Conservation (phyloP, 2,888 invertebrate species). For the Lasius fuliginosus region DNA sequence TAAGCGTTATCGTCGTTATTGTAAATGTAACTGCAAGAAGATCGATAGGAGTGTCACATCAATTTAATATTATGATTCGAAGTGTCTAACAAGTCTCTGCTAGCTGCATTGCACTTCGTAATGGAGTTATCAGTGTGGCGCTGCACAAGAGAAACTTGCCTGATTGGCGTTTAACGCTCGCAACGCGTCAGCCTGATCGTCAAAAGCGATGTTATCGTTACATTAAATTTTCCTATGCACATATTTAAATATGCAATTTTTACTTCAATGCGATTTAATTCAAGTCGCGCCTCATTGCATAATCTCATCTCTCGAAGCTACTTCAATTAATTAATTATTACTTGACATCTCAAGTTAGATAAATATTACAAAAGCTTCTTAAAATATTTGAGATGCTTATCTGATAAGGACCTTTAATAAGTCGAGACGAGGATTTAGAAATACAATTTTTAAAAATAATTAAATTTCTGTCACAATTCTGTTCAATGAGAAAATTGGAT, state of each 20-base stretch:
- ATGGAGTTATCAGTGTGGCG: constrained; percentile 53
- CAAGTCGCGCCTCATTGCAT: background rate
- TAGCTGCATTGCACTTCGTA: constrained; percentile 41
- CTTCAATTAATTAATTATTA: background rate
- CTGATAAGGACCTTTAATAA: background rate
- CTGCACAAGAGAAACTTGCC: constrained; percentile 54
- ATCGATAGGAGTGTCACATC: constrained; percentile 52
- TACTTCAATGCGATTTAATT: background rate
- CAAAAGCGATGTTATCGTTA: constrained; percentile 32
- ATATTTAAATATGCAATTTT: constrained; percentile 1
- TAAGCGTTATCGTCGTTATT: constrained; percentile 16
- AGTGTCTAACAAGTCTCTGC: constrained; percentile 55
- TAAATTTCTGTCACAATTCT: background rate
- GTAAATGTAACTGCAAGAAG: constrained; percentile 27
- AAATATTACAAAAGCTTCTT: background rate
- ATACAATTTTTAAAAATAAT: background rate
- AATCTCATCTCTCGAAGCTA: background rate
- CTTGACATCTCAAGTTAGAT: background rate
- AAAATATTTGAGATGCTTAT: background rate
- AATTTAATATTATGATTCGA: constrained; percentile 56
- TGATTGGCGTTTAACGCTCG: constrained; percentile 54
- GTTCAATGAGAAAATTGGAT: background rate
- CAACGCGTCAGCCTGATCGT: constrained; percentile 38
- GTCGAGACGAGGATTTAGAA: background rate
- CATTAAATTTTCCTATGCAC: constrained; percentile 17